Percentiles rank a stretch among this genome's conserved stretches.
These are phyloP conservation scores for Mythimna lalbum DNA, from an alignment of 2,888 invertebrate species.

Conservation along the genomic window DNA sequence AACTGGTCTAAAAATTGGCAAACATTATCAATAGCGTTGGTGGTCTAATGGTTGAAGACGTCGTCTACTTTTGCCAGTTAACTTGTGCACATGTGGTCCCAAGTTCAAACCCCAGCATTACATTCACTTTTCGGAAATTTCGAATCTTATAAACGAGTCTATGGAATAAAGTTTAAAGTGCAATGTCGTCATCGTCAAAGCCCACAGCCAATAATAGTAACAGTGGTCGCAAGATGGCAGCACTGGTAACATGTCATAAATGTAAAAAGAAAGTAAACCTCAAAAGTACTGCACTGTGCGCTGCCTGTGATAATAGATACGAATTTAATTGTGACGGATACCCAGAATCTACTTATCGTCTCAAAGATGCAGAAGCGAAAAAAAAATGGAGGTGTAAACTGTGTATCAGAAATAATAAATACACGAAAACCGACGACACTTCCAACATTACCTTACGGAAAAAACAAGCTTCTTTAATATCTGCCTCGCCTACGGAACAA, in stretches of 20 bases:
- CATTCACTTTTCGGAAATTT: no score
- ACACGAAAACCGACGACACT: background rate
- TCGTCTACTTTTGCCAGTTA: no score
- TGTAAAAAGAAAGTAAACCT: no score
- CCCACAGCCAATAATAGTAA: no score
- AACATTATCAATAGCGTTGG: no score
- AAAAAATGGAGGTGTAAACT: slow-evolving; percentile 9
- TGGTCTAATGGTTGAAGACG: no score
- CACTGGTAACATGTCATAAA: slow-evolving; percentile 10
- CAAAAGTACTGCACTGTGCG: slow-evolving; percentile 16
- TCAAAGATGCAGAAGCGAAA: slow-evolving; percentile 9
- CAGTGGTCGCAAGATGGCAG: slow-evolving; percentile 2
- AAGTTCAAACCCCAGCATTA: no score
- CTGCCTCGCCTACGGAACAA: background rate
- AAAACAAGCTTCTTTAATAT: background rate
- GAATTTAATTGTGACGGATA: slow-evolving; percentile 30
- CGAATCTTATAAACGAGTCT: no score
- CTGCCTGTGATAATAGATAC: slow-evolving; percentile 20
- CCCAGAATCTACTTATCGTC: slow-evolving; percentile 25
- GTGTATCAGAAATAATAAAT: slow-evolving; percentile 23
- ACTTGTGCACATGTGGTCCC: no score
- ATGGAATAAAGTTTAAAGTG: no score
- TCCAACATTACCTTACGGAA: slow-evolving; percentile 22
- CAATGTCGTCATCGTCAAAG: no score
- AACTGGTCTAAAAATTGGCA: no score